phyloP scores from a whole-genome alignment of 2,888 invertebrate species.

The Rosalia funebris region DNA sequence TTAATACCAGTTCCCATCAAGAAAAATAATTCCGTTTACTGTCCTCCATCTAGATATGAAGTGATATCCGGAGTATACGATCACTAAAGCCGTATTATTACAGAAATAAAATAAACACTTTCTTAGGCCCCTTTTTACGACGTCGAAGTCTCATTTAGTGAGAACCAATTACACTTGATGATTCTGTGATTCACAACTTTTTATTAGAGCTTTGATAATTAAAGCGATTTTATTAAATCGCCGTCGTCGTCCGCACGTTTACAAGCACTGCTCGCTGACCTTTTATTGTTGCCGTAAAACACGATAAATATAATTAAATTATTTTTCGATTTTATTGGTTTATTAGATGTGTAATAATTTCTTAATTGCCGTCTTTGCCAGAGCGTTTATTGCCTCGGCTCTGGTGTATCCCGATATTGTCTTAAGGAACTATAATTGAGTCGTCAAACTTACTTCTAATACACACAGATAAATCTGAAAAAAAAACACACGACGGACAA shows the following conservation, averaged over 20 bases:
- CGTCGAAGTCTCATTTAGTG: conserved; percentile 56
- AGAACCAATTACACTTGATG: conserved; percentile 61
- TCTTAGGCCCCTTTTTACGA: conserved; percentile 55
- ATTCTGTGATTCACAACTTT: conserved; percentile 61
- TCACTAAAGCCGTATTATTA: conserved; percentile 47
- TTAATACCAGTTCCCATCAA: neutral
- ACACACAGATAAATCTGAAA: too few species aligned
- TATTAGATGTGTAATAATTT: conserved; percentile 47
- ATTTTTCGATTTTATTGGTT: conserved; percentile 59
- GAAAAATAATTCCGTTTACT: neutral
- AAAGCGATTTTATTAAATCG: conserved; percentile 42
- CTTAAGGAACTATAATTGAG: too few species aligned
- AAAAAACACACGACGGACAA: too few species aligned
- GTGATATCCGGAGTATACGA: conserved; percentile 14
- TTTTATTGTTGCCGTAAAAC: conserved; percentile 44
- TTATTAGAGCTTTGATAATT: conserved; percentile 44
- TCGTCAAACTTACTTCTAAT: too few species aligned
- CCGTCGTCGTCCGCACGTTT: conserved; percentile 31
- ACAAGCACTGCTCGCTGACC: conserved; percentile 27
- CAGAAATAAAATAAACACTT: conserved; percentile 61
- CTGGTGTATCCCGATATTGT: neutral
- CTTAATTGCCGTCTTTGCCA: conserved; percentile 9
- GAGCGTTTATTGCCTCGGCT: conserved; percentile 29
- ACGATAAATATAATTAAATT: conserved; percentile 61
- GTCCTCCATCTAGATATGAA: conserved; percentile 18